A percentile compares a stretch with the other conserved stretches of the same genome.
phyloP scores from a whole-genome alignment of 2,113 vertebrate genomes.

The Chionis minor region DNA sequence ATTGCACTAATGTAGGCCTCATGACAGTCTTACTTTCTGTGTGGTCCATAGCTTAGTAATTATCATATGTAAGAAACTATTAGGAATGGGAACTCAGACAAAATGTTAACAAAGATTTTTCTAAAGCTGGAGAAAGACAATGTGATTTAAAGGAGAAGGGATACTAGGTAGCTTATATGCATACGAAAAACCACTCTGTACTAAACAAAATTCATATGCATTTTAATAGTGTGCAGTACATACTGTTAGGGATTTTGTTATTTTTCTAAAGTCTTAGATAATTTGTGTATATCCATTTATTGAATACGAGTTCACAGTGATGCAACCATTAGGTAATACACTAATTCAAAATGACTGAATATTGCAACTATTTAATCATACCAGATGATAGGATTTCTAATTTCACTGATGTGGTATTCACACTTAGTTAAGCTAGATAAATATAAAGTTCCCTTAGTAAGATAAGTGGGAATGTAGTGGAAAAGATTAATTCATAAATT shows the following conservation, averaged over 20 bases:
- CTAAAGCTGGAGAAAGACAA: background rate
- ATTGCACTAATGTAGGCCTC: background rate
- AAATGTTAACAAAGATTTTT: background rate
- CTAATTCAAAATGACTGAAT: background rate
- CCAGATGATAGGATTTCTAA: background rate
- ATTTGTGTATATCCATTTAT: background rate
- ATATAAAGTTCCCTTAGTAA: background rate
- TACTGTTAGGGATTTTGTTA: background rate
- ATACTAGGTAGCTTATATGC: background rate
- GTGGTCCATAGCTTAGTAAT: background rate
- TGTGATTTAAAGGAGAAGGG: background rate
- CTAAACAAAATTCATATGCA: background rate
- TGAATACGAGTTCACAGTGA: background rate
- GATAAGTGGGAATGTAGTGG: background rate
- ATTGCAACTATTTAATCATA: background rate
- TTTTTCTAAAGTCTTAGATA: background rate
- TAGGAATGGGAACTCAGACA: background rate
- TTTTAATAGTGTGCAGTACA: background rate
- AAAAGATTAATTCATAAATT: background rate
- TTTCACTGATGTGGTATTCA: background rate
- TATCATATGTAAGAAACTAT: background rate
- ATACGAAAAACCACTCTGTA: background rate
- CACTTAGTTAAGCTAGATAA: background rate
- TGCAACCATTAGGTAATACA: background rate
- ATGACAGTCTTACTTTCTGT: background rate